A percentile compares a stretch with the other conserved stretches of the same genome.
Evolutionary conservation across 2,797 vertebrate species (phyloP).

Genomic region (Pipistrellus kuhlii): DNA sequence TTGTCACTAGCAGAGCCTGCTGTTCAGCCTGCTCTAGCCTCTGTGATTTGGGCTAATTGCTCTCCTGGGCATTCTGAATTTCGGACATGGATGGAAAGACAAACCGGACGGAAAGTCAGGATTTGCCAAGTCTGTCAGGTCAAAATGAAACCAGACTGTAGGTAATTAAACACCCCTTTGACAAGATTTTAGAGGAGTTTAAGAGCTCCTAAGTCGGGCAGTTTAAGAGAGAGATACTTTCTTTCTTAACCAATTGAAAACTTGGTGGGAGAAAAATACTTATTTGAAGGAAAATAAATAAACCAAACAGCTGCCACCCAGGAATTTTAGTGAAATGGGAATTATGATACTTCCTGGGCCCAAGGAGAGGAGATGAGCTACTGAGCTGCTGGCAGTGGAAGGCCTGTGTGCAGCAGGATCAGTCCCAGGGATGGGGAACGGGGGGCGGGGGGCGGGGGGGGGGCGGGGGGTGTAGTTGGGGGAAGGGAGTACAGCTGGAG

Average conservation of each 20-base stretch:
- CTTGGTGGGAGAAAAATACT: conserved; percentile 9
- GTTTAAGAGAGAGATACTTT: conserved; percentile 16
- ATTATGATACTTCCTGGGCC: background rate
- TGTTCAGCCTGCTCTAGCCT: background rate
- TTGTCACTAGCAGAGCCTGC: background rate
- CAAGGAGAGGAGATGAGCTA: background rate
- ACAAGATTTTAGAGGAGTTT: conserved; percentile 49
- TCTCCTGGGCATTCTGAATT: conserved; percentile 60
- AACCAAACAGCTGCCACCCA: conserved; percentile 6
- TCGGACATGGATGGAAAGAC: conserved; percentile 47
- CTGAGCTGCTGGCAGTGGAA: background rate
- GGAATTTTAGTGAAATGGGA: background rate
- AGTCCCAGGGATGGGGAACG: background rate
- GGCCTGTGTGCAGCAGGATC: background rate
- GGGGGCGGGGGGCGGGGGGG: too few relatives aligned
- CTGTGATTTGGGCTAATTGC: background rate
- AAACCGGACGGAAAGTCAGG: conserved; percentile 39
- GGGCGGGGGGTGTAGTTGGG: too few relatives aligned
- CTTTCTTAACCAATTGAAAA: conserved; percentile 59
- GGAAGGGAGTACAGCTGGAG: background rate
- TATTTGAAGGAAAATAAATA: conserved; percentile 30
- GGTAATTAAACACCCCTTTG: conserved; percentile 38
- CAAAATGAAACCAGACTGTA: conserved; percentile 53
- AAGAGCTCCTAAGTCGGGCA: conserved; percentile 31
- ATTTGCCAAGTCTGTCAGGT: conserved; percentile 5